phyloP scores from a whole-genome alignment of 2,888 invertebrate genomes.

The Siphlonurus alternatus region DNA sequence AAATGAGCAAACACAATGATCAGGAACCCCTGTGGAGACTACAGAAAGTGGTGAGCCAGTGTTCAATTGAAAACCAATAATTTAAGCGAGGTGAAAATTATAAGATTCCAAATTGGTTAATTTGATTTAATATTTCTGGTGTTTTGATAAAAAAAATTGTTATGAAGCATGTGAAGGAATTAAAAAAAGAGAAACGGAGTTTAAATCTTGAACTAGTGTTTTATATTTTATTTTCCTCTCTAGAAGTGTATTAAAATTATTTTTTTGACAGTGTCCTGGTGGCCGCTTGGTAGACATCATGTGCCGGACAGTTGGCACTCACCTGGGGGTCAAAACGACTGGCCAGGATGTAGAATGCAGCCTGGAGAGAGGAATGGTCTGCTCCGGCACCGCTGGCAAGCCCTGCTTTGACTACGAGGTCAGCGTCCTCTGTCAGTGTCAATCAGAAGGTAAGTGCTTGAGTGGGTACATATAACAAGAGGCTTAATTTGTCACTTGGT shows the following conservation, averaged over 20 bases:
- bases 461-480: too few relatives aligned
- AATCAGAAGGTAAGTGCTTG: slow-evolving; percentile 11
- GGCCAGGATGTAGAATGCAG: slow-evolving; percentile 62
- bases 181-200: neutral
- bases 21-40: slow-evolving; percentile 40
- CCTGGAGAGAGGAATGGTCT: slow-evolving; percentile 51
- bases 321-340: slow-evolving; percentile 45
- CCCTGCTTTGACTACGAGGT: slow-evolving; percentile 71
- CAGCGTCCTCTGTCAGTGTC: slow-evolving; percentile 51
- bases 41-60: too few relatives aligned
- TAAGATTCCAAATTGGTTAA: too few relatives aligned
- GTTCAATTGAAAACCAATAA: too few relatives aligned
- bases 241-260: slow-evolving; percentile 10
- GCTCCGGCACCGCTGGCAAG: slow-evolving; percentile 27
- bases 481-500: too few relatives aligned
- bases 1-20: slow-evolving; percentile 28
- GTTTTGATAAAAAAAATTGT: too few relatives aligned
- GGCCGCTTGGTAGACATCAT: slow-evolving; percentile 57
- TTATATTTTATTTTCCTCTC: too few relatives aligned
- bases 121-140: too few relatives aligned
- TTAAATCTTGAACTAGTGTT: too few relatives aligned
- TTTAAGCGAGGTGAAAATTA: too few relatives aligned
- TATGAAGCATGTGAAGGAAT: too few relatives aligned
- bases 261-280: neutral
- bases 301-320: slow-evolving; percentile 51